Conservation (phyloP, 2,888 invertebrate species). For the Thera obeliscata region DNA sequence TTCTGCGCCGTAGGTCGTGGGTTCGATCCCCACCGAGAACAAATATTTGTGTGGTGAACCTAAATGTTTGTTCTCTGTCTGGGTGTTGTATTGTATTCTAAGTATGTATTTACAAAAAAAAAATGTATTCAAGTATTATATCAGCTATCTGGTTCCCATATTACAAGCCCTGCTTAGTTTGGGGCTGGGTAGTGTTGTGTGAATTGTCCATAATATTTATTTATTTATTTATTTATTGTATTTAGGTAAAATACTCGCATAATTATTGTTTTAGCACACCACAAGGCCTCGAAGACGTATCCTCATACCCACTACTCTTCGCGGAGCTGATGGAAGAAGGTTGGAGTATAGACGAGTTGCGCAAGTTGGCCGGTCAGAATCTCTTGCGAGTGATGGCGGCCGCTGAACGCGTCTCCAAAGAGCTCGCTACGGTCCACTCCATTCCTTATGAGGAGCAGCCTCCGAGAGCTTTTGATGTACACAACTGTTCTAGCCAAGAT, state of each 20-base stretch:
- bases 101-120: no score
- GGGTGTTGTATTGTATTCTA: no score
- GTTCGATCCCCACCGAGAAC: no score
- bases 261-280: constrained; percentile 86
- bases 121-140: no score
- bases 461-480: constrained; percentile 83
- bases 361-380: constrained; percentile 91
- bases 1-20: no score
- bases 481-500: constrained; percentile 87
- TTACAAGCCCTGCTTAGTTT: no score
- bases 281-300: constrained; percentile 91
- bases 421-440: constrained; percentile 88
- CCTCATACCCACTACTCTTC: constrained; percentile 90
- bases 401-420: constrained; percentile 89
- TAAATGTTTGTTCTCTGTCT: no score
- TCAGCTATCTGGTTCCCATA: no score
- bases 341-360: constrained; percentile 91
- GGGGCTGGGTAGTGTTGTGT: no score
- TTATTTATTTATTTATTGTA: no score
- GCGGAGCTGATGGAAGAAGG: constrained; percentile 91
- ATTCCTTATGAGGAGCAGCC: constrained; percentile 90
- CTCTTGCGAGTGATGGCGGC: constrained; percentile 88
- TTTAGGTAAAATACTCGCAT: not conserved
- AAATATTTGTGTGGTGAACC: no score
- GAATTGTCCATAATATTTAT: no score